Conservation (phyloP, 2,113 vertebrate species). For the Lipophrys pholis region DNA sequence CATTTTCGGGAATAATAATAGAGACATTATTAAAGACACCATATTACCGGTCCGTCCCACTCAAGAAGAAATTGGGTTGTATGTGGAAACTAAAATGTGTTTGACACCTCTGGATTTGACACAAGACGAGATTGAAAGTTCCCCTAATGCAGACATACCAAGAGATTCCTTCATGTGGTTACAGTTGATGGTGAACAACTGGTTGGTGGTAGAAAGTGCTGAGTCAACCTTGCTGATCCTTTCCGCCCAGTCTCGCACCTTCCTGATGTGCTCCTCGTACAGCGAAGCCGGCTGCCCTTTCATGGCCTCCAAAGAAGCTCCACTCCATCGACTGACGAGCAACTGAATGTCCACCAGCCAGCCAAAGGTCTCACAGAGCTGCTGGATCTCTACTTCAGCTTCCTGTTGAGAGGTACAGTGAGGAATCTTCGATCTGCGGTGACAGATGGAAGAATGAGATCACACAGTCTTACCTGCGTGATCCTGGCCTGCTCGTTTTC, state of each 20-base stretch:
- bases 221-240: slow-evolving; percentile 55
- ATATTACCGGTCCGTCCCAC: too few relatives aligned
- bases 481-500: slow-evolving; percentile 62
- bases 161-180: slow-evolving; percentile 62
- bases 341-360: slow-evolving; percentile 79
- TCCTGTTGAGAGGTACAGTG: slow-evolving; percentile 67
- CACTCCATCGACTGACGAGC: slow-evolving; percentile 78
- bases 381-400: slow-evolving; percentile 73
- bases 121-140: not conserved
- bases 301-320: slow-evolving; percentile 72
- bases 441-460: not conserved
- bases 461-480: slow-evolving; percentile 70
- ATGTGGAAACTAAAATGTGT: too few relatives aligned
- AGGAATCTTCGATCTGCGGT: not conserved
- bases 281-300: slow-evolving; percentile 60
- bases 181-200: slow-evolving; percentile 80
- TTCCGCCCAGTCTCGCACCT: slow-evolving; percentile 74
- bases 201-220: slow-evolving; percentile 74
- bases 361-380: slow-evolving; percentile 69
- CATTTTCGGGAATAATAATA: too few relatives aligned
- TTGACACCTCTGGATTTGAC: not conserved
- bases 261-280: slow-evolving; percentile 73
- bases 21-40: too few relatives aligned
- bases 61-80: too few relatives aligned
- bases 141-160: slow-evolving; percentile 60